Percentiles rank a stretch among this genome's conserved stretches.
Conservation (phyloP, 2,113 vertebrate genomes). For the Microtus montanus region DNA sequence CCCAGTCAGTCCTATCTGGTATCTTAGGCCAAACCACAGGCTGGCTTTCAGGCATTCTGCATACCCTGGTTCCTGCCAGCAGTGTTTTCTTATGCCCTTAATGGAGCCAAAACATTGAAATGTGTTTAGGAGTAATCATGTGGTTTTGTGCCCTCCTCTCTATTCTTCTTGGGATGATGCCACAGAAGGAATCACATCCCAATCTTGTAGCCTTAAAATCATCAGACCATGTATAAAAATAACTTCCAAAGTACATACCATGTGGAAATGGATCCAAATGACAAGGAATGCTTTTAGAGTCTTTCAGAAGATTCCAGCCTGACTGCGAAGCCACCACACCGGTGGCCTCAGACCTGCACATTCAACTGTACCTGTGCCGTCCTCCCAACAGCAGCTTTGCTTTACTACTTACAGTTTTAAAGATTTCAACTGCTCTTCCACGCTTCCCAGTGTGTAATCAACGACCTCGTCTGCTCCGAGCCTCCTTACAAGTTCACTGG, state of each 20-base stretch:
- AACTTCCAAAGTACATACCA: neutral
- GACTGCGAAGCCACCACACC: neutral
- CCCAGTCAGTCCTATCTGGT: neutral
- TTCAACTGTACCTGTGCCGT: neutral
- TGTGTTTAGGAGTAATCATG: neutral
- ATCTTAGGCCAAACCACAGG: neutral
- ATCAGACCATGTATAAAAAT: neutral
- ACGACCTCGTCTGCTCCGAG: conserved; percentile 93
- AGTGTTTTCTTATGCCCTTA: neutral
- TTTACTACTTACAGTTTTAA: conserved; percentile 88
- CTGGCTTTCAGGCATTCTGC: neutral
- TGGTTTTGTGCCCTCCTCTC: neutral
- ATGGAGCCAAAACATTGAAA: neutral
- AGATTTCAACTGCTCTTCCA: conserved; percentile 86
- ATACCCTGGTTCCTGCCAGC: neutral
- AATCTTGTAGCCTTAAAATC: conserved; percentile 24
- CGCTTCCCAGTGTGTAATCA: conserved; percentile 91
- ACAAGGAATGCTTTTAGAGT: neutral
- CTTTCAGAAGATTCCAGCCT: neutral
- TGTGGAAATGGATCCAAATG: neutral
- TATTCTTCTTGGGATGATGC: neutral
- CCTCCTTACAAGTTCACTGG: conserved; percentile 87
- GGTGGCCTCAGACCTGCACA: neutral
- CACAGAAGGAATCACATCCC: neutral
- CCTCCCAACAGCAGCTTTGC: neutral